These are phyloP conservation scores for Paragorgia papillata DNA, from an alignment of 92 coral and sea anemone species.

Conservation along the genomic window DNA sequence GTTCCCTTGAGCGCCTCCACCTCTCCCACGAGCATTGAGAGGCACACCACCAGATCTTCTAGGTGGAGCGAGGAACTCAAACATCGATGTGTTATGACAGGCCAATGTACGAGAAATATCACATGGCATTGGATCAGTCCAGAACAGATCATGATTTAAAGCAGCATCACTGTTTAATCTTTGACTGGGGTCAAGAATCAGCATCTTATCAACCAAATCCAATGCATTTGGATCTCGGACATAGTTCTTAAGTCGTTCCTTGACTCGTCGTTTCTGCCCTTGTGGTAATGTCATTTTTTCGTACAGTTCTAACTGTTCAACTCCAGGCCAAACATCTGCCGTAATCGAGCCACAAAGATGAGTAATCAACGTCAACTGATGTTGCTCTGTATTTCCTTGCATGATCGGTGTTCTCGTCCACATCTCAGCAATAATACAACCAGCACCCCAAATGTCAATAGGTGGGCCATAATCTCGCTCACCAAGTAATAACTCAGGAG, in stretches of 20 bases:
- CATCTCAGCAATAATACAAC: conserved; percentile 98
- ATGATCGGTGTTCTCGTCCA: conserved; percentile 98
- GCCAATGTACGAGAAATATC: conserved; percentile 93
- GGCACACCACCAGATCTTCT: conserved; percentile 65
- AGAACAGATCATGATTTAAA: conserved; percentile 90
- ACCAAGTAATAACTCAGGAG: conserved; percentile 92
- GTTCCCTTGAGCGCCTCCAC: neutral
- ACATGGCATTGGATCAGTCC: conserved; percentile 98
- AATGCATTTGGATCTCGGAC: conserved; percentile 90
- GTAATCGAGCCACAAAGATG: conserved; percentile 95
- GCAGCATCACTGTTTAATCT: conserved; percentile 96
- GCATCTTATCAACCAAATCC: conserved; percentile 92
- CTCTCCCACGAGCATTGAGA: neutral
- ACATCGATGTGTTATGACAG: conserved; percentile 85
- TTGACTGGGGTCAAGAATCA: conserved; percentile 83
- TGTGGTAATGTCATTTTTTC: conserved; percentile 85
- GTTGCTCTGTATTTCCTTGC: conserved; percentile 98
- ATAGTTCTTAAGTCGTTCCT: conserved; percentile 79
- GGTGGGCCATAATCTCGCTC: conserved; percentile 99
- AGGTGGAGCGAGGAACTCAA: conserved; percentile 97
- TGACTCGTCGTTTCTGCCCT: conserved; percentile 86
- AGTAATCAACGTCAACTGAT: conserved; percentile 85
- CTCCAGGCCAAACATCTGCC: conserved; percentile 95
- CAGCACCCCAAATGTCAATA: conserved; percentile 98
- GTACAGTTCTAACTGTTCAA: conserved; percentile 83